Conservation (phyloP, 2,888 invertebrate species). For the Lysandra bellargus region DNA sequence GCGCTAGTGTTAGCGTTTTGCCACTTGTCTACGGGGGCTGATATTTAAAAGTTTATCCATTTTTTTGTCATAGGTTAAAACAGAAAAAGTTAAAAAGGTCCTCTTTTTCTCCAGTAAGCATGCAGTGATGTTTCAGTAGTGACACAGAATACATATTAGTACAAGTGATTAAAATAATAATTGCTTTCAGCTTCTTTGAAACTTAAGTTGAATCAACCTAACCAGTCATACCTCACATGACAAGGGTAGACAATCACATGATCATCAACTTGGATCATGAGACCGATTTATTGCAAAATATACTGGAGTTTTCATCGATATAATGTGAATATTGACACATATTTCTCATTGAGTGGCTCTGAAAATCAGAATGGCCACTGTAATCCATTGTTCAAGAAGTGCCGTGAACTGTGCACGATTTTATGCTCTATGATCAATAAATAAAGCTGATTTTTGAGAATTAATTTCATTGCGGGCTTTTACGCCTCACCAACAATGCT, state of each 20-base stretch:
- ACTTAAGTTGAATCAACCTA: constrained; percentile 17
- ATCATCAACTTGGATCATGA: constrained; percentile 59
- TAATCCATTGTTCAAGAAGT: constrained; percentile 20
- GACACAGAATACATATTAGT: too few species aligned
- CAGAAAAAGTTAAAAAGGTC: neutral
- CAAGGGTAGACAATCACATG: constrained; percentile 58
- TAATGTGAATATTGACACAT: neutral
- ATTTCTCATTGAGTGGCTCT: neutral
- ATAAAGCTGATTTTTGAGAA: constrained; percentile 35
- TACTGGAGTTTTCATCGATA: neutral
- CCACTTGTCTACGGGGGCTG: too few species aligned
- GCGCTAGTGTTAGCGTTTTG: too few species aligned
- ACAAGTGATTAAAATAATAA: neutral
- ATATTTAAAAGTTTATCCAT: too few species aligned
- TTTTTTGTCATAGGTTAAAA: neutral
- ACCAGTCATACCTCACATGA: constrained; percentile 28
- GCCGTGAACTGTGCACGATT: constrained; percentile 4
- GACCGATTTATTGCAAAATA: constrained; percentile 4
- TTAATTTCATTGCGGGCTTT: constrained; percentile 37
- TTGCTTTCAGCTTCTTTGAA: neutral
- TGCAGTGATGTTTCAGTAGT: neutral
- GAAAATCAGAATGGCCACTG: neutral
- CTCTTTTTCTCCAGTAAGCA: neutral
- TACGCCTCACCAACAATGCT: constrained; percentile 47
- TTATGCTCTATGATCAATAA: constrained; percentile 7